Percentiles rank a stretch among this genome's conserved stretches.
phyloP scores from a whole-genome alignment of 2,888 invertebrate species.

The Galerucella calmariensis region DNA sequence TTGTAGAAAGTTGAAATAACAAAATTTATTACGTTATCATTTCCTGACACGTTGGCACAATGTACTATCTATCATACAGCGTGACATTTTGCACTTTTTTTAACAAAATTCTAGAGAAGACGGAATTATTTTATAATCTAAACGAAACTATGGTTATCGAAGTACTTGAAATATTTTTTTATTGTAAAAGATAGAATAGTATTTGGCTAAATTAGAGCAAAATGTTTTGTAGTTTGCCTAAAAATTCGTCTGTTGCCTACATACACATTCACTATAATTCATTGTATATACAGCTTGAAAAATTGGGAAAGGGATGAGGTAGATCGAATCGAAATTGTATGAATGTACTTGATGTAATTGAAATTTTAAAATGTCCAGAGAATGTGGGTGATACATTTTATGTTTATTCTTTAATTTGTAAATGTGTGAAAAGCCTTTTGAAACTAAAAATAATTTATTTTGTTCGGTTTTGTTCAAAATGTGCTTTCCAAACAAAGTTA shows the following conservation, averaged over 20 bases:
- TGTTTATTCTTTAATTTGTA: constrained; percentile 7
- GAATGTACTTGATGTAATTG: constrained; percentile 16
- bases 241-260: not conserved
- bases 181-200: too few species aligned
- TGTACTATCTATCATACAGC: too few species aligned
- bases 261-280: not conserved
- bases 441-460: constrained; percentile 5
- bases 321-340: not conserved
- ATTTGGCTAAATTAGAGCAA: too few species aligned
- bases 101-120: too few species aligned
- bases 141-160: too few species aligned
- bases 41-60: too few species aligned
- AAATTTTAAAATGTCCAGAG: constrained; percentile 41
- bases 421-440: constrained; percentile 1
- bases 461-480: not conserved
- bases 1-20: too few species aligned
- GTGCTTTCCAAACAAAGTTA: not conserved
- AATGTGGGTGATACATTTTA: constrained; percentile 20
- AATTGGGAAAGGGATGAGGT: constrained; percentile 36
- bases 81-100: too few species aligned
- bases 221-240: too few species aligned
- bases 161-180: too few species aligned
- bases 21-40: too few species aligned
- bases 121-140: too few species aligned
- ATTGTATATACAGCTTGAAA: constrained; percentile 42